Evolutionary conservation across 2,113 vertebrate genomes (phyloP), one percentile per base, ranked within the genome.

Genomic region (Pseudopodoces humilis): DNA sequence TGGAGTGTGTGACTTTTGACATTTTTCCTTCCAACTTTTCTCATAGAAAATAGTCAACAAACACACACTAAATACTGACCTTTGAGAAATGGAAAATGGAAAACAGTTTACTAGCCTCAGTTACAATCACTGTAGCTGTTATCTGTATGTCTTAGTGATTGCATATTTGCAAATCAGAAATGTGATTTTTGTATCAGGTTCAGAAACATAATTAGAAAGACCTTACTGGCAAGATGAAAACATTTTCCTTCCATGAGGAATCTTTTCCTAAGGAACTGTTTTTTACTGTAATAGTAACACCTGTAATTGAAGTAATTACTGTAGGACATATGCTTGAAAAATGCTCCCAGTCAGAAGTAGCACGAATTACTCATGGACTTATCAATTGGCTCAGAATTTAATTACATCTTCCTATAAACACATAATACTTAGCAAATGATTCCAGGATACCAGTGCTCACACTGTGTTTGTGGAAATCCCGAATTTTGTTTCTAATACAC

Each of bases 221-320:
- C 19, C 30, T 67, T 35, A 52, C 15, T 24, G 31, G 15, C 55
- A 74, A 55, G 30, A 72, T 25, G 30, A 69, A 92, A 88, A 88
- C 0, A 0, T 27, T 41, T 39, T 86, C 41, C 37, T 89, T 43
- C 49, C 4, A 1, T 0, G 0, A 64, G 31, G 22, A 56, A 69
- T 43, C 17, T 84, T 60, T 60, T 82, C 24, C 52, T 37, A 53
- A 39, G 30, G 46, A 79, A 78, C 7, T 14, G 15, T 31, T 70
- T 86, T 86, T 41, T 91, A 59, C 20, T 41, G n/a, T 6, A 47
- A 16, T 31, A 82, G 21, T 27, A 68, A 46, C 8, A 58, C 9
- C 31, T 72, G 43, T 20, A 53, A n/a, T 7, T 43, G 47, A 74
- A 81, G 46, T n/a, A 20, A 70, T 63, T 92, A 78, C 43, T 62